phyloP scores from a whole-genome alignment of 2,797 vertebrate genomes.

The Antrozous pallidus region DNA sequence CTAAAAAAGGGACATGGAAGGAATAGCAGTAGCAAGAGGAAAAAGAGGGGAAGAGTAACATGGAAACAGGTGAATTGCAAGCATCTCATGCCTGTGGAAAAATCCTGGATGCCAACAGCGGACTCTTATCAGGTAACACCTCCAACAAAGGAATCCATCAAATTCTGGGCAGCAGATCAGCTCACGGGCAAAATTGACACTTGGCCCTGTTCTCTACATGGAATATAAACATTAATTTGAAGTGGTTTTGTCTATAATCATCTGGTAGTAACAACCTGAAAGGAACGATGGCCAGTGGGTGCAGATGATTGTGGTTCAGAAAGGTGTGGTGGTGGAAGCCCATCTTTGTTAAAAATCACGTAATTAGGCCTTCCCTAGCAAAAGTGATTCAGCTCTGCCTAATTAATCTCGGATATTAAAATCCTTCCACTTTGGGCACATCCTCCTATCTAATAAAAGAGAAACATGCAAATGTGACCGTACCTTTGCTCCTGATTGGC shows the following conservation, averaged over 20 bases:
- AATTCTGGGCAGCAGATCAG: not conserved
- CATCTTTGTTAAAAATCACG: not conserved
- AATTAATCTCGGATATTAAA: not conserved
- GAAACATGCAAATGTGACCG: no score
- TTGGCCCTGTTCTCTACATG: not conserved
- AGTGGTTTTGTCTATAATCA: conserved; percentile 31
- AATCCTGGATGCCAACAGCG: conserved; percentile 49
- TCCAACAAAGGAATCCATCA: conserved; percentile 41
- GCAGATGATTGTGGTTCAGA: not conserved
- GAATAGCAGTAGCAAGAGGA: not conserved
- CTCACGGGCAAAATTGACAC: conserved; percentile 15
- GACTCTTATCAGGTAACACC: conserved; percentile 65
- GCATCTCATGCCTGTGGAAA: conserved; percentile 49
- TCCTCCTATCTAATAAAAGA: no score
- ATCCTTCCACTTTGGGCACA: not conserved
- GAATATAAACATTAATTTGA: conserved; percentile 17
- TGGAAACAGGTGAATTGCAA: conserved; percentile 11
- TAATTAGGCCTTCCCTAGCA: not conserved
- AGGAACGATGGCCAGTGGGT: not conserved
- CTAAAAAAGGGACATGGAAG: not conserved
- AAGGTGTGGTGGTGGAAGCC: not conserved
- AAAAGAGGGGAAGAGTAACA: not conserved
- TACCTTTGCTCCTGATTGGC: no score
- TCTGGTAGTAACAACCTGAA: not conserved
- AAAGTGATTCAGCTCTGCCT: no score